Evolutionary conservation across 2,888 invertebrate genomes (phyloP).

Genomic region (Drosophila macrospina): DNA sequence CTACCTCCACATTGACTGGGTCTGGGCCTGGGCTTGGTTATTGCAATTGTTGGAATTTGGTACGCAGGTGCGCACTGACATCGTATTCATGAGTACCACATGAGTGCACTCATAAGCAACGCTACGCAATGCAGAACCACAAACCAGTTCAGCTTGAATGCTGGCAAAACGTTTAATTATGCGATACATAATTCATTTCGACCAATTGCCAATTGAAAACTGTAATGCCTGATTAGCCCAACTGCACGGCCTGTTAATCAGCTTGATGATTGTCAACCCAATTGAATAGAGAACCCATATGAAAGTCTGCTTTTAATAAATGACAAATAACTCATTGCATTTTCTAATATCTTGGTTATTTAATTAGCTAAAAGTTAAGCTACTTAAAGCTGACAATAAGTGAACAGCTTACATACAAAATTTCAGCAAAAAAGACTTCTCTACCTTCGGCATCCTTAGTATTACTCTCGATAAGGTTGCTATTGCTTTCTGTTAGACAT

Average conservation of each 20-base stretch:
- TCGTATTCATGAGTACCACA: slow-evolving; percentile 25
- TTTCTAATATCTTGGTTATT: no score
- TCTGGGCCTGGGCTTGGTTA: slow-evolving; percentile 22
- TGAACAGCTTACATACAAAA: no score
- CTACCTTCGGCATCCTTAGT: no score
- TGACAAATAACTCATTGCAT: no score
- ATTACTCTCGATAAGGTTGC: no score
- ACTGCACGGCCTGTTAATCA: slow-evolving; percentile 53
- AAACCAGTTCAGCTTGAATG: slow-evolving; percentile 66
- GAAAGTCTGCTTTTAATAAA: no score
- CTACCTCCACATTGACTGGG: slow-evolving; percentile 25
- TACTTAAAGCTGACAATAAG: no score
- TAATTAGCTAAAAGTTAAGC: no score
- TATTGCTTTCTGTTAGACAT: background rate
- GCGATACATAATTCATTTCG: slow-evolving; percentile 48
- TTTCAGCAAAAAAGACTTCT: no score
- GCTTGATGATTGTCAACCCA: slow-evolving; percentile 16
- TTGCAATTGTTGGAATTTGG: slow-evolving; percentile 41
- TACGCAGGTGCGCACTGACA: slow-evolving; percentile 63
- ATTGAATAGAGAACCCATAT: no score
- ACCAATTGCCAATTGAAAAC: slow-evolving; percentile 37
- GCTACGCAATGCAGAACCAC: slow-evolving; percentile 60
- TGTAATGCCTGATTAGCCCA: slow-evolving; percentile 51
- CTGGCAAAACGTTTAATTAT: slow-evolving; percentile 70
- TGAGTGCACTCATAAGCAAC: slow-evolving; percentile 23